Base-by-base conservation (phyloP, 2,888 invertebrate genomes). In the Acleris emargana region DNA sequence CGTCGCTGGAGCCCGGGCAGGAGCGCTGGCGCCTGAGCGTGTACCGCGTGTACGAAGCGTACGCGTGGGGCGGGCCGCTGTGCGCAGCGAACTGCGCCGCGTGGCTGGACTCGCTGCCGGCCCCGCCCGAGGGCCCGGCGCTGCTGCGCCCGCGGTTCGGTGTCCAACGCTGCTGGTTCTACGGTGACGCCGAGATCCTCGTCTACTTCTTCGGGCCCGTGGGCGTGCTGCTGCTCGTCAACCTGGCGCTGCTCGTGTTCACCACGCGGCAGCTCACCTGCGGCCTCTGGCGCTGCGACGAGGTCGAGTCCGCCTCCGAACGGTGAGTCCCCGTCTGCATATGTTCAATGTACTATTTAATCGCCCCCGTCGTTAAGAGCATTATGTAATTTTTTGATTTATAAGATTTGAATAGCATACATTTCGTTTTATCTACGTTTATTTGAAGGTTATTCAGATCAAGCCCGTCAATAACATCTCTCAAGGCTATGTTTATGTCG, bases 171-270 rank as follows among this genome's bases (percentile, higher is more conserved):
- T 97, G 97, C 88, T 97, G 97, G 96, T 97, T 97, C 92, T 94
- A 94, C 87, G 97, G 96, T 74, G 95, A 96, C 86, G 93, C 95
- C 87, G 97, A 97, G 85, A 95, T 97, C 68, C 93, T 97, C 72
- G 95, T 96, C 6, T 97, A 96, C 89, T 97, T 97, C 92, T 97
- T 95, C 84, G 97, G 96, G 7, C 97, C 97, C 9, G 95, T 97
- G 71, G 97, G 97, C 64, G 93, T 96, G 69, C 93, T 97, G 71
- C 92, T 97, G 72, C 93, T 95, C 73, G 94, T 97, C 71, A 97
- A 97, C 86, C 93, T 97, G 68, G 91, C 96, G 66, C 94, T 97
- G 68, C 97, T 97, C 87, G 93, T 95, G 38, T 95, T 96, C 69
- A 97, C 97, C 43, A 96, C 97, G 58, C 94, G 97, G 67, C 97